Conservation (phyloP, 2,888 invertebrate genomes). For the Xanthia togata region DNA sequence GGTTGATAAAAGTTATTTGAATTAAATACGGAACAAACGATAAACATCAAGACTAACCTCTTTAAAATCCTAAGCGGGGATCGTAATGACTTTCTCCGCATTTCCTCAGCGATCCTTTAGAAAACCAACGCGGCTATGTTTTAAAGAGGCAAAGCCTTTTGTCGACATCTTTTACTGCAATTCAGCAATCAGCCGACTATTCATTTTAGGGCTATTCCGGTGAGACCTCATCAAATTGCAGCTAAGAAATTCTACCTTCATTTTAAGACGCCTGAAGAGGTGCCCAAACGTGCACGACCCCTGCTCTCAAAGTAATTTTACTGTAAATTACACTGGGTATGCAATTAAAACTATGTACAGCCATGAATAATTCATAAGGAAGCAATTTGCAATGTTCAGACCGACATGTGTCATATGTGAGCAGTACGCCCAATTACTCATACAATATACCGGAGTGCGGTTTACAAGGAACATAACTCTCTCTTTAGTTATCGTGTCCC, state of each 20-base stretch:
- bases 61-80: slow-evolving; percentile 12
- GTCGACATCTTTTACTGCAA: slow-evolving; percentile 67
- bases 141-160: slow-evolving; percentile 68
- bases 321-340: slow-evolving; percentile 34
- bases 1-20: background rate
- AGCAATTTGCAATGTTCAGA: slow-evolving; percentile 69
- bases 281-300: slow-evolving; percentile 5
- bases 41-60: background rate
- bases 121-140: slow-evolving; percentile 52
- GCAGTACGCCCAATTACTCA: slow-evolving; percentile 70
- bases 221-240: slow-evolving; percentile 44
- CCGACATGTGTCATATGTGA: slow-evolving; percentile 68
- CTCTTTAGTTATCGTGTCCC: slow-evolving; percentile 53
- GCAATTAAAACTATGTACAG: slow-evolving; percentile 54
- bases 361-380: slow-evolving; percentile 66
- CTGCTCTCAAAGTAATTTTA: slow-evolving; percentile 30
- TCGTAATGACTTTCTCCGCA: slow-evolving; percentile 37
- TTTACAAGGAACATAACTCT: slow-evolving; percentile 64
- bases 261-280: slow-evolving; percentile 23
- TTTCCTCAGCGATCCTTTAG: slow-evolving; percentile 44
- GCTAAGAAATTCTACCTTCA: slow-evolving; percentile 35
- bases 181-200: slow-evolving; percentile 75
- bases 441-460: slow-evolving; percentile 62
- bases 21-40: background rate
- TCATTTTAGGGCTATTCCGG: slow-evolving; percentile 66